phyloP scores from a whole-genome alignment of 2,797 vertebrate species.

The Trichosurus vulpecula region DNA sequence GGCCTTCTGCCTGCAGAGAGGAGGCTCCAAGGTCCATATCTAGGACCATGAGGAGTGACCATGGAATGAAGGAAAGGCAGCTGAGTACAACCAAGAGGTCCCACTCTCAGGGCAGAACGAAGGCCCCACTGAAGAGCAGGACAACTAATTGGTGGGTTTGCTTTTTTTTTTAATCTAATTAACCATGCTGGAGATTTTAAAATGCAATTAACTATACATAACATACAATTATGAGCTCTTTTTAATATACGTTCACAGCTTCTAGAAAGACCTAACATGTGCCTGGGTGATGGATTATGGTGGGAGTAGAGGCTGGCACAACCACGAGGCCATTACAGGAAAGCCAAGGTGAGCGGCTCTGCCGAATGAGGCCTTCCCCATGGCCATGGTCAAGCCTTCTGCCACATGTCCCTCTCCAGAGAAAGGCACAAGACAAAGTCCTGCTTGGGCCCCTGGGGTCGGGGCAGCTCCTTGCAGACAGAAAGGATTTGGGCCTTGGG shows the following conservation, averaged over 20 bases:
- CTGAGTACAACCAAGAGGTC: neutral
- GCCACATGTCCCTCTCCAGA: neutral
- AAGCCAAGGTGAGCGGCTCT: neutral
- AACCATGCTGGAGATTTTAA: neutral
- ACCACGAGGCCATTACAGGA: neutral
- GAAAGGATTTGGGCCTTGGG: neutral
- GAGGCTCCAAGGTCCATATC: slow-evolving; percentile 48
- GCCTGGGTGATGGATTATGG: slow-evolving; percentile 10
- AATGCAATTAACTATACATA: neutral
- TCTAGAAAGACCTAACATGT: neutral
- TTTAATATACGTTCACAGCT: rapidly evolving
- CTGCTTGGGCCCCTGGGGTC: neutral
- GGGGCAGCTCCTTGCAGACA: neutral
- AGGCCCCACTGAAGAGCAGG: neutral
- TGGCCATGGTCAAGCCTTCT: neutral
- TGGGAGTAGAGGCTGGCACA: too few relatives aligned
- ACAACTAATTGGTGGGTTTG: neutral
- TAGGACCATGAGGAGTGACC: slow-evolving; percentile 16
- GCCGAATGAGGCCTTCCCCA: neutral
- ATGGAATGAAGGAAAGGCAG: neutral
- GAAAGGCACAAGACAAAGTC: neutral
- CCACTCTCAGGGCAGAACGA: neutral
- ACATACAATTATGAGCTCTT: neutral
- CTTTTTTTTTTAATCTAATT: neutral
- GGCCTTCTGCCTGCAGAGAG: slow-evolving; percentile 7